Evolutionary conservation across 2,888 invertebrate species (phyloP), one percentile per base, ranked within the genome.

Genomic region (Ceriagrion tenellum): DNA sequence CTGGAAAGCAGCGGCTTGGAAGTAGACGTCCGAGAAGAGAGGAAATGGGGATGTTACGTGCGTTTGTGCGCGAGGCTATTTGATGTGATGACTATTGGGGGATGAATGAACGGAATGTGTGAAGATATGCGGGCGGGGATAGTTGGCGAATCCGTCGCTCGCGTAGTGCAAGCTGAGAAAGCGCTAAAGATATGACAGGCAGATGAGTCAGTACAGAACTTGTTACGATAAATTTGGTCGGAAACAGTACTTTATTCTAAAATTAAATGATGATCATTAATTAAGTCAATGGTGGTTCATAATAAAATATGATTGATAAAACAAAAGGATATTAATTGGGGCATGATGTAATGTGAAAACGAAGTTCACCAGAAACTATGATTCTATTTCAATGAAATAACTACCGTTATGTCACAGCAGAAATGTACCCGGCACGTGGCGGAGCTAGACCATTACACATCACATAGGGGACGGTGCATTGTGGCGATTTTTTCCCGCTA

Each of bases 1-100:
- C 30, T n/a, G n/a, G 81, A 81, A 81, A 35, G 81, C 35, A 81
- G 81, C 35, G 81, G 81, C 81, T 81, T 81, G 81, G 35, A 35
- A 35, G 81, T 35, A 81, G 35, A 81, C 35, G 81, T 81, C 81
- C 12, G 30, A 13, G 16, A 10, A 13, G 81, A n/a, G 81, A 81
- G 81, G 16, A 35, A 35, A 81, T 18, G 18, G 16, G 81, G 35
- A 69, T 35, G 81, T 35, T 35, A 81, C n/a, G 81, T 81, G 81
- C 30, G 81, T 35, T 6, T 16, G 81, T 16, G 35, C 35, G 35
- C 18, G 81, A 35, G 81, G 35, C 13, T 30, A 81, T 81, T 81
- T 81, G 81, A 81, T 81, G 81, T 8, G 81, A 81, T 13, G 35
- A 81, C 81, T 81, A 81, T 81, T 13, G 81, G 35, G 35, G 18